Evolutionary conservation across 35 echinoderm and acorn worm genomes (phyloP).

Genomic region (Diadema setosum): DNA sequence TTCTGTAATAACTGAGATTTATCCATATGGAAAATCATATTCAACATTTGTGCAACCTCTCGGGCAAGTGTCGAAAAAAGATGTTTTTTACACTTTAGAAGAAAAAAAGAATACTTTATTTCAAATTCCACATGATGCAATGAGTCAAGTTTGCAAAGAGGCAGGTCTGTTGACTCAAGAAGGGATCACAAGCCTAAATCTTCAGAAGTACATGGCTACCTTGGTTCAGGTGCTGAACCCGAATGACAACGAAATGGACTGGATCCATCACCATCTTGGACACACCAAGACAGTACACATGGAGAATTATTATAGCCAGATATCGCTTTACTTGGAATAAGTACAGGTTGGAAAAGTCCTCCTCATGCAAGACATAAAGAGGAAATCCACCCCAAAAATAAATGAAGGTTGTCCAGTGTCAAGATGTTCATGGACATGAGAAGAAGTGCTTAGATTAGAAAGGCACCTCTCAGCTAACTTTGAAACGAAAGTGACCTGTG

Average conservation of each 20-base stretch:
- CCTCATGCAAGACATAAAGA: slow-evolving; percentile 2
- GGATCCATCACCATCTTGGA: background rate
- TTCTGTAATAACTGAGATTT: no score
- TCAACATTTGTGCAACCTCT: no score
- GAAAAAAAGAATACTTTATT: no score
- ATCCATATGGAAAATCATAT: no score
- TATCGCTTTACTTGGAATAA: background rate
- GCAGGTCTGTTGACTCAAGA: no score
- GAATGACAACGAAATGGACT: background rate
- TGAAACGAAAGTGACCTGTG: background rate
- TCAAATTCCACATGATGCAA: no score
- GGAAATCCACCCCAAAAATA: background rate
- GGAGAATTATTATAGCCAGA: background rate
- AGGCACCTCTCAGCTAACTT: background rate
- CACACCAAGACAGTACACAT: background rate
- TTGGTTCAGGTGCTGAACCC: background rate
- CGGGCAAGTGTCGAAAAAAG: no score
- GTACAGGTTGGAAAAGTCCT: background rate
- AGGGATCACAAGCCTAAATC: no score
- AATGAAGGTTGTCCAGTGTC: background rate
- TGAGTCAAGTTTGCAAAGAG: no score
- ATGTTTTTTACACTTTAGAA: no score
- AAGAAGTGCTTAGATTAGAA: background rate
- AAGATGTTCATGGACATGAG: background rate
- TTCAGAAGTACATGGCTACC: slow-evolving; percentile 12